Evolutionary conservation across 2,113 vertebrate genomes (phyloP).

Genomic region (Crotophaga sulcirostris): DNA sequence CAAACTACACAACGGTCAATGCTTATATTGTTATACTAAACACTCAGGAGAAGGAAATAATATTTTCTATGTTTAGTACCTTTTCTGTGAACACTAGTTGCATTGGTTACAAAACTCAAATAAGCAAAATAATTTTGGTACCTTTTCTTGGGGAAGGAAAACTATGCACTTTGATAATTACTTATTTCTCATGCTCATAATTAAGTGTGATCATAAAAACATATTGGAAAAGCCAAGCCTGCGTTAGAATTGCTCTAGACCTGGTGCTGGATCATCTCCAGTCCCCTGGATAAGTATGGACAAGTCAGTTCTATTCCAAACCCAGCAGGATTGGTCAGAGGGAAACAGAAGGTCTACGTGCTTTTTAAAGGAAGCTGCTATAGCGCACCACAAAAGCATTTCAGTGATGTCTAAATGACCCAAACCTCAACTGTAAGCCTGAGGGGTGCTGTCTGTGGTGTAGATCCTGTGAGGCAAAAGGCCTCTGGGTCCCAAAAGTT

Average conservation of each 20-base stretch:
- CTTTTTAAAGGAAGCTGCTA: neutral
- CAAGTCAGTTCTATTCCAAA: neutral
- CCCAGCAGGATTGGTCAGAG: neutral
- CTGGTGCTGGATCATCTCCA: neutral
- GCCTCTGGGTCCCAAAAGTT: neutral
- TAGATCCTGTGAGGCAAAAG: neutral
- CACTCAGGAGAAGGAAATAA: conserved; percentile 26
- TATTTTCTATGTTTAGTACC: neutral
- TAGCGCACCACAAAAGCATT: neutral
- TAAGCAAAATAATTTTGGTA: neutral
- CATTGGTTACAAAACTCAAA: neutral
- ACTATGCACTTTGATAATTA: neutral
- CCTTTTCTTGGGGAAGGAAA: neutral
- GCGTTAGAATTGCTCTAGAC: neutral
- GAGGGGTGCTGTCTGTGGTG: neutral
- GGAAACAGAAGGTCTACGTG: neutral
- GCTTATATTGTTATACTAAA: conserved; percentile 57
- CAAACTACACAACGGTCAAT: conserved; percentile 56
- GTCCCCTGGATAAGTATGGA: neutral
- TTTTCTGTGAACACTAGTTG: neutral
- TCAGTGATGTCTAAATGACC: conserved; percentile 13
- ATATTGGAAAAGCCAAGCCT: neutral
- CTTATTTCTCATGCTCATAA: conserved; percentile 17
- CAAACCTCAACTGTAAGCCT: neutral
- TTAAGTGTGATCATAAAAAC: neutral